A percentile compares a stretch with the other conserved stretches of the same genome.
Conservation (phyloP, 2,888 invertebrate species). For the Athetis lepigone region DNA sequence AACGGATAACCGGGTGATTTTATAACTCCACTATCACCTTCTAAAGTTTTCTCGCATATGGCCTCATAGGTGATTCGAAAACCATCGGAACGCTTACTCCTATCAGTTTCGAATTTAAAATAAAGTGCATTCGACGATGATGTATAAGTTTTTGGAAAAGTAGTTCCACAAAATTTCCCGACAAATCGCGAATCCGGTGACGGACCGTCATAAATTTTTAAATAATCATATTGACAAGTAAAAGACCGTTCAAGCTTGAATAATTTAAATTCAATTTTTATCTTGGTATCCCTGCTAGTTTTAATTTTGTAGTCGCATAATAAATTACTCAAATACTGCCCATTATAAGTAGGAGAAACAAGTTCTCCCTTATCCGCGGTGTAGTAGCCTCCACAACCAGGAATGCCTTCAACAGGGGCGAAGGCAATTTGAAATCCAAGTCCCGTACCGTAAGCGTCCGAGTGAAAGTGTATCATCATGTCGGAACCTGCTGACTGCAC, state of each 20-base stretch:
- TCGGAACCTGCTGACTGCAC: slow-evolving; percentile 92
- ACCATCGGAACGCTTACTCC: slow-evolving; percentile 73
- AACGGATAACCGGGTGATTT: slow-evolving; percentile 94
- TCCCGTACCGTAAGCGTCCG: slow-evolving; percentile 92
- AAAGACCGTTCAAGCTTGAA: slow-evolving; percentile 92
- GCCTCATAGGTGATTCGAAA: slow-evolving; percentile 80
- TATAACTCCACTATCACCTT: slow-evolving; percentile 91
- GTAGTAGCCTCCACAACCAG: slow-evolving; percentile 95
- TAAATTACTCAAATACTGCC: slow-evolving; percentile 90
- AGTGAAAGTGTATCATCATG: slow-evolving; percentile 94
- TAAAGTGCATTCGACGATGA: slow-evolving; percentile 90
- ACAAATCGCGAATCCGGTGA: slow-evolving; percentile 91
- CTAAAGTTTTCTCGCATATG: slow-evolving; percentile 83
- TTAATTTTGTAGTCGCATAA: slow-evolving; percentile 96
- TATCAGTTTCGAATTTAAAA: slow-evolving; percentile 89
- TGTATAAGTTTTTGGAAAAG: slow-evolving; percentile 91
- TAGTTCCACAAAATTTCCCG: slow-evolving; percentile 94
- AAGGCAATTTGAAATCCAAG: slow-evolving; percentile 97
- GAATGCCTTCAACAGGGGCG: slow-evolving; percentile 92
- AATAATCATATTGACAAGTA: slow-evolving; percentile 91
- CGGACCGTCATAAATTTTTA: slow-evolving; percentile 93
- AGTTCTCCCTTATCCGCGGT: slow-evolving; percentile 92
- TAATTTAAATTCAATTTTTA: slow-evolving; percentile 92
- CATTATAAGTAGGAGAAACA: slow-evolving; percentile 91
- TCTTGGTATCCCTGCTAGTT: slow-evolving; percentile 91